Evolutionary conservation across 1,140 invertebrate species (phyloP).

Genomic region (Lerema accius): DNA sequence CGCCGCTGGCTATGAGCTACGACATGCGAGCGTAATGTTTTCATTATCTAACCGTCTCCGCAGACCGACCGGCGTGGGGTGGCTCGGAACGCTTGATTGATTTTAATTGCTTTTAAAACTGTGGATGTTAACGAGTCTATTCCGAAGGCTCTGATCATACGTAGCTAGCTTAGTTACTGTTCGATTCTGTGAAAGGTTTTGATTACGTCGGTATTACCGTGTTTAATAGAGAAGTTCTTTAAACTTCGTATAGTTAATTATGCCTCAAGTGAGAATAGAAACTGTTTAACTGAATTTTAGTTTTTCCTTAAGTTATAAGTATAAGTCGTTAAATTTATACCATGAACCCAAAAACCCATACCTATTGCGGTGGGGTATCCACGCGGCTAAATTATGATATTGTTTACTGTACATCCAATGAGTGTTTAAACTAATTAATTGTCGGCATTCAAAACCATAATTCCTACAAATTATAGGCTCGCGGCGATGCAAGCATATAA

Average conservation of each 20-base stretch:
- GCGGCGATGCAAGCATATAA: constrained; percentile 53
- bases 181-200: constrained; percentile 2
- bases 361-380: constrained; percentile 3
- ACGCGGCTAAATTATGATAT: constrained; percentile 18
- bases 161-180: too few species aligned
- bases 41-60: constrained; percentile 51
- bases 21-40: constrained; percentile 46
- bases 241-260: too few species aligned
- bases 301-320: too few species aligned
- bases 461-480: constrained; percentile 61
- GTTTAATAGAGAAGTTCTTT: too few species aligned
- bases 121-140: constrained; percentile 30
- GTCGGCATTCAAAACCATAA: constrained; percentile 54
- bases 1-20: constrained; percentile 34
- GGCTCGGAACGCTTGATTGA: constrained; percentile 54
- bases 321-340: too few species aligned
- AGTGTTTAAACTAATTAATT: constrained; percentile 58
- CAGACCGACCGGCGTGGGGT: constrained; percentile 41
- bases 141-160: constrained; percentile 20
- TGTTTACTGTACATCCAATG: constrained; percentile 14
- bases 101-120: constrained; percentile 63
- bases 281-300: too few species aligned
- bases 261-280: too few species aligned
- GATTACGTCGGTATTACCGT: constrained; percentile 1
- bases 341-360: constrained; percentile 7